Conservation (phyloP, 2,113 vertebrate genomes). For the Pampusana beccarii region DNA sequence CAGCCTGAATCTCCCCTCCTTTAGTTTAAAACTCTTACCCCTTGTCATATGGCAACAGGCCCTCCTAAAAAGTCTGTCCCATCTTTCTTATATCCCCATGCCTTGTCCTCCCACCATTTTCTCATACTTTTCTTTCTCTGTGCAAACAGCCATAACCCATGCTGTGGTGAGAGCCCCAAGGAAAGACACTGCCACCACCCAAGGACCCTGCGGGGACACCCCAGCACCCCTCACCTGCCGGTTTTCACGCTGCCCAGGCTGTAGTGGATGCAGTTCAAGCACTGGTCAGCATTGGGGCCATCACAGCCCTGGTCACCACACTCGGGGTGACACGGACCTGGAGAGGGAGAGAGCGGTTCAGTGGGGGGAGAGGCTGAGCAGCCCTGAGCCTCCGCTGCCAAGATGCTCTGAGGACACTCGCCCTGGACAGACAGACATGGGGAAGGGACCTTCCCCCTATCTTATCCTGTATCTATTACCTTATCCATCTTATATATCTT, state of each 20-base stretch:
- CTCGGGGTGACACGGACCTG: slow-evolving; percentile 86
- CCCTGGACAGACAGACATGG: accelerated
- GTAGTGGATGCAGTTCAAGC: slow-evolving; percentile 91
- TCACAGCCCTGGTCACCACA: slow-evolving; percentile 90
- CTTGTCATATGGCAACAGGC: no score
- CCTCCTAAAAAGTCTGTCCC: no score
- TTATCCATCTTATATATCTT: neutral
- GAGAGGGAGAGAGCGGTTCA: neutral
- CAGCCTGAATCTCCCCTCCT: no score
- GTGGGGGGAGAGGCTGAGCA: neutral
- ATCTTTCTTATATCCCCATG: neutral
- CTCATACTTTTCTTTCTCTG: neutral
- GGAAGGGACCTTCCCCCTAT: neutral
- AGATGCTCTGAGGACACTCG: neutral
- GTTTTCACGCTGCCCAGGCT: slow-evolving; percentile 83
- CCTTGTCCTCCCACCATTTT: neutral
- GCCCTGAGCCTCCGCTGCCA: neutral
- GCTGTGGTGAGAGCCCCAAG: accelerated
- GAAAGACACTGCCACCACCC: accelerated
- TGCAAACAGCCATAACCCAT: neutral
- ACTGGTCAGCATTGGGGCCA: slow-evolving; percentile 84
- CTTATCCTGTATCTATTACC: neutral
- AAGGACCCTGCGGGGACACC: accelerated
- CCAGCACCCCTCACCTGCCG: slow-evolving; percentile 77
- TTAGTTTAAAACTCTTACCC: no score